A percentile compares a stretch with the other conserved stretches of the same genome.
Conservation (phyloP, 1,140 invertebrate genomes). For the Trichogramma pretiosum region DNA sequence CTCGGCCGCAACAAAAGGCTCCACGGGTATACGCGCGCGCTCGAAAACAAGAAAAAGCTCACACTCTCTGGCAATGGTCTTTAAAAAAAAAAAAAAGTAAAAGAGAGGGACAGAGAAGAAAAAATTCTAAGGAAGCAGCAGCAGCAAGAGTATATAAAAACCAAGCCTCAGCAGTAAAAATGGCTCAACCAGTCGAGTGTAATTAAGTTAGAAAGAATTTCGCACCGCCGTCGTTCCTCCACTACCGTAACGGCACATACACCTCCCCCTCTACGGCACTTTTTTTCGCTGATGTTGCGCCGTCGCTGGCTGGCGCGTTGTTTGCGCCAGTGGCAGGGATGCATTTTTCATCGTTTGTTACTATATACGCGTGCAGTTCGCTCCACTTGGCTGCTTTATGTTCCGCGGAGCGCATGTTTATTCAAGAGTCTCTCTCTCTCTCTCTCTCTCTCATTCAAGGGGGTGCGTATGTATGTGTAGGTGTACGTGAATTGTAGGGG, state of each 20-base stretch:
- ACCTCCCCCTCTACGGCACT: too few relatives aligned
- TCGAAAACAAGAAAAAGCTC: not conserved
- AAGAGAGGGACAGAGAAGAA: conserved; percentile 9
- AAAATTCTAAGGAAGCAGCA: conserved; percentile 12
- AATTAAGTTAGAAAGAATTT: conserved; percentile 40
- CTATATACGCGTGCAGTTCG: conserved; percentile 23
- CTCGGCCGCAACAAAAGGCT: conserved; percentile 3
- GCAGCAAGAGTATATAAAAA: conserved; percentile 3
- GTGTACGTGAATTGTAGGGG: too few relatives aligned
- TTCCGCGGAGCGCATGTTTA: conserved; percentile 38
- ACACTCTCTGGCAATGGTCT: too few relatives aligned
- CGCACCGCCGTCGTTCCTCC: conserved; percentile 21
- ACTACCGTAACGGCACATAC: too few relatives aligned
- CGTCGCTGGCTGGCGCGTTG: conserved; percentile 30
- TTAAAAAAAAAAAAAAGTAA: conserved; percentile 8
- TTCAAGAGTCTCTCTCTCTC: conserved; percentile 31
- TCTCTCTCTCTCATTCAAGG: not conserved
- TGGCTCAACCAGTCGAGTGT: conserved; percentile 18
- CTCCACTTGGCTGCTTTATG: conserved; percentile 22
- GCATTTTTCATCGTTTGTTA: conserved; percentile 44
- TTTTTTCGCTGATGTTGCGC: too few relatives aligned
- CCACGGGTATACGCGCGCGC: not conserved
- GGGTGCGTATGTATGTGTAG: too few relatives aligned
- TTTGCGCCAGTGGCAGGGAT: conserved; percentile 20
- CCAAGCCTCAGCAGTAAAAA: not conserved